These are phyloP conservation scores for Heliconius congener DNA, from an alignment of 1,140 invertebrate genomes.

Conservation along the genomic window DNA sequence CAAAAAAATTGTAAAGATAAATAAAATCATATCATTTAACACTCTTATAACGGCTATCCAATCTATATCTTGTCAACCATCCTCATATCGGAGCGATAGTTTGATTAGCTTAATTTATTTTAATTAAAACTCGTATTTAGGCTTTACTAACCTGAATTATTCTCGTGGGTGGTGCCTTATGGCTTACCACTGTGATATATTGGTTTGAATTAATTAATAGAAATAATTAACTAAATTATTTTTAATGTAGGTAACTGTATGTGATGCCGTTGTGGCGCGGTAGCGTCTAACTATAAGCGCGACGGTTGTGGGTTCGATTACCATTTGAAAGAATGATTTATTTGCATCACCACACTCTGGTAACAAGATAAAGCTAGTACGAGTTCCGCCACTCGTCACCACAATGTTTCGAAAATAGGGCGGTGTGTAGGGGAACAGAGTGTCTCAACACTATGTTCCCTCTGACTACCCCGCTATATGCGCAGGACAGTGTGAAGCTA, in stretches of 20 bases:
- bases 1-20: background rate
- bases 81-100: constrained; percentile 28
- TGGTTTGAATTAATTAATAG: constrained; percentile 50
- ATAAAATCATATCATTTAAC: background rate
- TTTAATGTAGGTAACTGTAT: constrained; percentile 21
- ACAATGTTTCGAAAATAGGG: too few species aligned
- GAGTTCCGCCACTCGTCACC: too few species aligned
- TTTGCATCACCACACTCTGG: too few species aligned
- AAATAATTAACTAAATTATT: constrained; percentile 54
- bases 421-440: too few species aligned
- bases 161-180: constrained; percentile 54
- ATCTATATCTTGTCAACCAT: constrained; percentile 28
- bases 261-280: too few species aligned
- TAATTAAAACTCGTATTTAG: constrained; percentile 57
- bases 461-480: too few species aligned
- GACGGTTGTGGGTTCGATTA: too few species aligned
- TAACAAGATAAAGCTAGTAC: too few species aligned
- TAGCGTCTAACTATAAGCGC: too few species aligned
- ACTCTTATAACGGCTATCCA: constrained; percentile 5
- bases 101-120: constrained; percentile 57
- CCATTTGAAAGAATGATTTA: too few species aligned
- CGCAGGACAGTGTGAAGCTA: too few species aligned
- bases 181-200: constrained; percentile 51
- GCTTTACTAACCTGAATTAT: constrained; percentile 34
- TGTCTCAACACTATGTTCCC: too few species aligned